Percentiles rank a stretch among this genome's conserved stretches.
Conservation (phyloP, 2,888 invertebrate species). For the Cordilura impudica region DNA sequence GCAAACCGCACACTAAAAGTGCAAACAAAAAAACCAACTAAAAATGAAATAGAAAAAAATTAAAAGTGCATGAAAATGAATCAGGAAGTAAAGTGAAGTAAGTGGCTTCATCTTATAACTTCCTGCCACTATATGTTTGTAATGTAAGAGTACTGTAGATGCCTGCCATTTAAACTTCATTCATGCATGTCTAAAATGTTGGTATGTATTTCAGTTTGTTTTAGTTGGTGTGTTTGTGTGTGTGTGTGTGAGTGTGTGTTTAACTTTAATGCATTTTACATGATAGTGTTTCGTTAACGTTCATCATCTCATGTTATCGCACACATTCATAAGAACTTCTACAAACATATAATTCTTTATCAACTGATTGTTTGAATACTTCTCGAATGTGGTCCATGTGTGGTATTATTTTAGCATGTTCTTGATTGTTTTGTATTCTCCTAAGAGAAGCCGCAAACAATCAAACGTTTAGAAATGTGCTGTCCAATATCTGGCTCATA, state of each 20-base stretch:
- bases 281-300: slow-evolving; percentile 44
- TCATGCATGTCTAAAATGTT: slow-evolving; percentile 23
- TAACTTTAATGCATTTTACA: slow-evolving; percentile 30
- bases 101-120: slow-evolving; percentile 61
- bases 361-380: slow-evolving; percentile 46
- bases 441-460: neutral
- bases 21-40: slow-evolving; percentile 5
- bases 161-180: slow-evolving; percentile 48
- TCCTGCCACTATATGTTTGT: slow-evolving; percentile 38
- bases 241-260: slow-evolving; percentile 2
- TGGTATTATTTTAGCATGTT: neutral
- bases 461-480: neutral
- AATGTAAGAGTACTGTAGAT: slow-evolving; percentile 1
- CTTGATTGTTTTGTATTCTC: neutral
- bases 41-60: slow-evolving; percentile 37
- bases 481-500: neutral
- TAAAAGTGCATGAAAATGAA: slow-evolving; percentile 63
- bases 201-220: neutral
- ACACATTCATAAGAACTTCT: slow-evolving; percentile 18
- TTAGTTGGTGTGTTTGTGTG: too few relatives aligned
- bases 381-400: slow-evolving; percentile 33
- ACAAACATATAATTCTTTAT: slow-evolving; percentile 34
- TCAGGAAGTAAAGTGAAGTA: slow-evolving; percentile 61
- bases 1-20: slow-evolving; percentile 25
- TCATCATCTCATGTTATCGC: neutral